Evolutionary conservation across 2,888 invertebrate genomes (phyloP).

Genomic region (Drosophila anceps): DNA sequence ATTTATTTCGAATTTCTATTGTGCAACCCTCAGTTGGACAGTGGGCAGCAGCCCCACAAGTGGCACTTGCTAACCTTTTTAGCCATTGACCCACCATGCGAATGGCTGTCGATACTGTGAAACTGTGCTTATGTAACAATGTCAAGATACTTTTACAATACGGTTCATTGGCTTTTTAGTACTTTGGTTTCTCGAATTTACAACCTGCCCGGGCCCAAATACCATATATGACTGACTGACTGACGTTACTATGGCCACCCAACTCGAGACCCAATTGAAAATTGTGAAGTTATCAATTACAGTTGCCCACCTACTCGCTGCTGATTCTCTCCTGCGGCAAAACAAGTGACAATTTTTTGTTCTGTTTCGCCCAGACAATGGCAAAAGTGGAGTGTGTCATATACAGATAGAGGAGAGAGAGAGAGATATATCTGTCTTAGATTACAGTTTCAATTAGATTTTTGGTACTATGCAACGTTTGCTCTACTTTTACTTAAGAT

Average conservation of each 20-base stretch:
- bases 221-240: constrained; percentile 17
- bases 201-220: neutral
- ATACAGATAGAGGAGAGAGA: too few relatives aligned
- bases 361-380: neutral
- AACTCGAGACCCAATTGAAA: constrained; percentile 36
- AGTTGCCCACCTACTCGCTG: constrained; percentile 25
- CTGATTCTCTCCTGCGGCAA: constrained; percentile 40
- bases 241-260: constrained; percentile 44
- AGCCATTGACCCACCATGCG: constrained; percentile 13
- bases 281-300: constrained; percentile 74
- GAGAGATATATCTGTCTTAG: too few relatives aligned
- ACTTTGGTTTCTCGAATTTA: constrained; percentile 4
- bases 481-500: neutral
- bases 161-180: constrained; percentile 53
- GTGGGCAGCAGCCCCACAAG: constrained; percentile 57
- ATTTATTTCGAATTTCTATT: neutral
- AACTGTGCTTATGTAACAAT: constrained; percentile 55
- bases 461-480: neutral
- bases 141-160: constrained; percentile 63
- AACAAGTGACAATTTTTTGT: constrained; percentile 59
- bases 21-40: neutral
- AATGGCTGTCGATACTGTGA: constrained; percentile 39
- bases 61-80: constrained; percentile 40
- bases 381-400: neutral
- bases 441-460: constrained; percentile 7